Base-by-base conservation (phyloP, 37 sponge, comb jelly and placozoan genomes). In the Oscarella lobularis region DNA sequence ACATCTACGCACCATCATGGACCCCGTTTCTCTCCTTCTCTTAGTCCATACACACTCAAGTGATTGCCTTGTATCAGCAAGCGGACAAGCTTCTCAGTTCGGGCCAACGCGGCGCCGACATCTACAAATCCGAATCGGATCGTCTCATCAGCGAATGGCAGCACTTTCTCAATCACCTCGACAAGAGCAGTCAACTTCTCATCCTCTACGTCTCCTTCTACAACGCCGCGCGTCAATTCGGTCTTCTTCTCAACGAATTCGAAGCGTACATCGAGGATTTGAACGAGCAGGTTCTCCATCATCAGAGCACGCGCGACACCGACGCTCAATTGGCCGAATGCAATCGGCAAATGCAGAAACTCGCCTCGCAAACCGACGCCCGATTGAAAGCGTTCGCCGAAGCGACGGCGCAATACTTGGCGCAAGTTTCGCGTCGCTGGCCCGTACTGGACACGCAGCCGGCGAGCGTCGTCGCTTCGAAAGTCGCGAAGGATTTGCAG, bases 251-350 rank as follows among this genome's bases (percentile, higher is more conserved):
- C 14, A 48, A 20, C 20, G 60, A 48, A 20, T 48, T 27, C 60
- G 60, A 48, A 20, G 60, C 60, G 20, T 48, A 27, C 20, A 48
- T 48, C 20, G 60, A 48, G 20, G 60, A 48, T 20, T 48, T 48
- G 60, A 48, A 48, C 60, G 60, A 48, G 60, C 60, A 48, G 60
- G 60, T 48, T 9, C 60, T 48, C 9, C 60, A 48, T 20, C 60
- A 48, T 9, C 60, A 48, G 20, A 48, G 60, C 60, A 48, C 60
- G 20, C 9, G 20, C 9, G 60, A 48, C 14, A 48, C 60, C 9
- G 60, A 48, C 60, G 60, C 60, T 48, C 60, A 48, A 48, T 20
- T 48, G 60, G 60, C 9, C 9, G 14, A 20, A 48, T 48, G 60
- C 20, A 9, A 48, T 20, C 60, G 20, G 20, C 60, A 48, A 48